Evolutionary conservation across 1,140 invertebrate species (phyloP).

Genomic region (Hestina assimilis): DNA sequence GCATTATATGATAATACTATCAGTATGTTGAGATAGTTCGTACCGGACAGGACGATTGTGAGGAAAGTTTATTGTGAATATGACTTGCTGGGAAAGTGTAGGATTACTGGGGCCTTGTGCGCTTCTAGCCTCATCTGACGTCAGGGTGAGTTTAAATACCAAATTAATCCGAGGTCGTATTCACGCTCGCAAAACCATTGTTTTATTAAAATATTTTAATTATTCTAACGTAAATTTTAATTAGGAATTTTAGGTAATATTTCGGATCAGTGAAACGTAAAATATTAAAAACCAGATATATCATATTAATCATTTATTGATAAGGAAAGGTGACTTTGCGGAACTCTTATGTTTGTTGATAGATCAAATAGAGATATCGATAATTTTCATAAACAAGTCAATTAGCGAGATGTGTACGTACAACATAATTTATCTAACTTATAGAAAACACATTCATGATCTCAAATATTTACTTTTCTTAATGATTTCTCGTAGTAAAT

Average conservation of each 20-base stretch:
- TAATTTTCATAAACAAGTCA: conserved; percentile 24
- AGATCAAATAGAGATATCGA: conserved; percentile 15
- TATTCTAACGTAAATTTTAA: neutral
- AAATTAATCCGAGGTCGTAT: conserved; percentile 37
- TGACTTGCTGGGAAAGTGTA: conserved; percentile 78
- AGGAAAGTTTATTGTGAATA: conserved; percentile 63
- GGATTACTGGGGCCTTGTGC: conserved; percentile 75
- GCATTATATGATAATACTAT: conserved; percentile 50
- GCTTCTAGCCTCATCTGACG: conserved; percentile 70
- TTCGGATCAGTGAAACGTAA: conserved; percentile 3
- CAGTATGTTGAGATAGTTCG: conserved; percentile 40
- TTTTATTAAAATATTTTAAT: neutral
- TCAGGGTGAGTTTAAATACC: conserved; percentile 64
- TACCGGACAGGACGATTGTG: conserved; percentile 74
- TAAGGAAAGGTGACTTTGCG: neutral
- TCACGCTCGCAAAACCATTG: neutral
- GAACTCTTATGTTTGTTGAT: neutral
- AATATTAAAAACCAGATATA: neutral
- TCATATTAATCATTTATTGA: neutral
- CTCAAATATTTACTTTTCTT: conserved; percentile 27
- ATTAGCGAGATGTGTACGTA: conserved; percentile 19
- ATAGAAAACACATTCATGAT: conserved; percentile 14
- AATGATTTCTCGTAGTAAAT: conserved; percentile 8
- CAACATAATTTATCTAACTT: conserved; percentile 8
- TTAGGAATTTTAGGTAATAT: too few relatives aligned